Percentiles rank a stretch among this genome's conserved stretches.
Conservation (phyloP, 1,140 invertebrate genomes). For the Hylaeus volcanicus region DNA sequence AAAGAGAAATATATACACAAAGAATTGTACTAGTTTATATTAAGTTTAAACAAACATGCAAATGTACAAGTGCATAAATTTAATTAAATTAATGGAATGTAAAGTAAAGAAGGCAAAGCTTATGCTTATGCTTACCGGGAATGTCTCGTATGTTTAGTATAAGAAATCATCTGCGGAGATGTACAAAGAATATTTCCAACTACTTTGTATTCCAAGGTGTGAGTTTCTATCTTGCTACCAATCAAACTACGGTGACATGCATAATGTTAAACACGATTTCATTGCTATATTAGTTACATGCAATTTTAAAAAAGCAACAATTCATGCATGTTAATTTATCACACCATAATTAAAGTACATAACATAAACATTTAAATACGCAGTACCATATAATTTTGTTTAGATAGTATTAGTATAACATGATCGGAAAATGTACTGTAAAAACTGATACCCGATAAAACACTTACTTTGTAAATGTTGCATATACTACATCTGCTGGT, state of each 20-base stretch:
- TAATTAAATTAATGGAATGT: background rate
- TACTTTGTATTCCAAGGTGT: slow-evolving; percentile 81
- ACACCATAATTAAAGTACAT: background rate
- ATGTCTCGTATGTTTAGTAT: slow-evolving; percentile 50
- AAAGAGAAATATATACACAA: background rate
- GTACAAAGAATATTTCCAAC: slow-evolving; percentile 77
- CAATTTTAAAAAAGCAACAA: slow-evolving; percentile 26
- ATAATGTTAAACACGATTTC: slow-evolving; percentile 50
- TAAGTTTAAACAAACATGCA: background rate
- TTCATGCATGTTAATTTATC: background rate
- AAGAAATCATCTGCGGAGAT: slow-evolving; percentile 52
- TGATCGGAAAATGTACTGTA: background rate
- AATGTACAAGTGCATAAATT: background rate
- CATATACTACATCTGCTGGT: slow-evolving; percentile 91
- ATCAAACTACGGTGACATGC: slow-evolving; percentile 78
- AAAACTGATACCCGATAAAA: background rate
- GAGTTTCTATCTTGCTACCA: slow-evolving; percentile 81
- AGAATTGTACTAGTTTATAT: background rate
- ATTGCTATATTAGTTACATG: slow-evolving; percentile 22
- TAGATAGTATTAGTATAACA: background rate
- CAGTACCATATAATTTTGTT: background rate
- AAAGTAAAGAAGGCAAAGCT: slow-evolving; percentile 6
- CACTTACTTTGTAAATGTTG: slow-evolving; percentile 90
- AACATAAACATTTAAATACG: background rate
- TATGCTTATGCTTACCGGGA: slow-evolving; percentile 65